A percentile compares a stretch with the other conserved stretches of the same genome.
These are phyloP conservation scores for Octodonta nipae DNA, from an alignment of 2,888 invertebrate genomes.

Conservation along the genomic window DNA sequence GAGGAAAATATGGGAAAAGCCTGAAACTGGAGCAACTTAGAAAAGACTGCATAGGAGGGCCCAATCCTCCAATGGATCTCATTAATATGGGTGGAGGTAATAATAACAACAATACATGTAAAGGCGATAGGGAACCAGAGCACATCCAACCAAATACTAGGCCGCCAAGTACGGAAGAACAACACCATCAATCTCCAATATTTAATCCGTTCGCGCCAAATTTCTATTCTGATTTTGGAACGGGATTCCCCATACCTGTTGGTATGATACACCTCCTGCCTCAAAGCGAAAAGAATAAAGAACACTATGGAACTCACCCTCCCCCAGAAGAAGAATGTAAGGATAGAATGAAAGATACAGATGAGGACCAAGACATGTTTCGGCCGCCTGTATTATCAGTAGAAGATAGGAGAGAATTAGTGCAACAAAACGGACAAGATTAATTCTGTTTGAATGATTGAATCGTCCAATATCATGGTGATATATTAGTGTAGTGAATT, in stretches of 20 bases:
- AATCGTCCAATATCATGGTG: constrained; percentile 12
- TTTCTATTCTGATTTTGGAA: constrained; percentile 69
- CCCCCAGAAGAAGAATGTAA: constrained; percentile 16
- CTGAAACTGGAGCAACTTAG: constrained; percentile 74
- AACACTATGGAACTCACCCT: constrained; percentile 38
- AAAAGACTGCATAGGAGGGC: constrained; percentile 76
- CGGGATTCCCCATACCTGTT: constrained; percentile 70
- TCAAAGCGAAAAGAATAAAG: constrained; percentile 61
- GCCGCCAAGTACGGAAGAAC: constrained; percentile 51
- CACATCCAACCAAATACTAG: constrained; percentile 34
- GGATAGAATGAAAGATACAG: constrained; percentile 22
- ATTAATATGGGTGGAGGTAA: constrained; percentile 20
- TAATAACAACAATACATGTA: constrained; percentile 42
- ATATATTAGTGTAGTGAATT: too few relatives aligned
- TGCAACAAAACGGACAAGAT: constrained; percentile 72
- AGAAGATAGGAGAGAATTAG: constrained; percentile 48
- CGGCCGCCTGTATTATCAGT: constrained; percentile 45
- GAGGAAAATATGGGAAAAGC: constrained; percentile 87
- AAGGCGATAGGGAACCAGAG: constrained; percentile 33
- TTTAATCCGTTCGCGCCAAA: constrained; percentile 68
- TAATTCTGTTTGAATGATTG: constrained; percentile 33
- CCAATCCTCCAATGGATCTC: constrained; percentile 45
- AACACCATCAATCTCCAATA: constrained; percentile 38
- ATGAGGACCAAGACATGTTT: constrained; percentile 33
- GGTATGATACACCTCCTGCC: constrained; percentile 75